These are phyloP conservation scores for Coracopsis vasa DNA, from an alignment of 2,113 vertebrate genomes.

Conservation along the genomic window DNA sequence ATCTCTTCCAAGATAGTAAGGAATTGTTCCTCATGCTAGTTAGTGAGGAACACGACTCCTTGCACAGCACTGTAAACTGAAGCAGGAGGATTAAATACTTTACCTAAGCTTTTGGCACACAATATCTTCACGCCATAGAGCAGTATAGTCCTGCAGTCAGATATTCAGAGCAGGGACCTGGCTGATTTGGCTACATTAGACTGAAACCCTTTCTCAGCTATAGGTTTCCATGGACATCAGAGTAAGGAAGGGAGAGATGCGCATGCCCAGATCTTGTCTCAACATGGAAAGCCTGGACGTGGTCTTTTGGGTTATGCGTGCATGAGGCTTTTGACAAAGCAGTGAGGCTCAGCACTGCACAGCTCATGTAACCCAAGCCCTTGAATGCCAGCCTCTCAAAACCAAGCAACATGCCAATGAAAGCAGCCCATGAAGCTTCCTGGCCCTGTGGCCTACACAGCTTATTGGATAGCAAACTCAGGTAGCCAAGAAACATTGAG, in stretches of 20 bases:
- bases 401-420: not conserved
- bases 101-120: not conserved
- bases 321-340: not conserved
- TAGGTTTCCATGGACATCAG: not conserved
- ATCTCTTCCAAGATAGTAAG: not conserved
- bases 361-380: not conserved
- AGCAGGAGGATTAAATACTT: not conserved
- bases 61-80: not conserved
- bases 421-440: not conserved
- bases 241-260: not conserved
- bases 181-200: not conserved
- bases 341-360: not conserved
- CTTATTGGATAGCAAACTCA: not conserved
- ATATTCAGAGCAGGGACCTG: not conserved
- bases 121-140: not conserved
- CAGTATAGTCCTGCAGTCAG: not conserved
- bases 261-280: not conserved
- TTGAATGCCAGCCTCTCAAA: not conserved
- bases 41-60: not conserved
- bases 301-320: not conserved
- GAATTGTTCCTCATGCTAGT: not conserved
- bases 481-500: not conserved
- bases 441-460: not conserved
- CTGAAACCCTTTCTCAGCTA: not conserved
- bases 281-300: not conserved